Evolutionary conservation across 1,140 invertebrate species (phyloP).

Genomic region (Sycobia sp.): DNA sequence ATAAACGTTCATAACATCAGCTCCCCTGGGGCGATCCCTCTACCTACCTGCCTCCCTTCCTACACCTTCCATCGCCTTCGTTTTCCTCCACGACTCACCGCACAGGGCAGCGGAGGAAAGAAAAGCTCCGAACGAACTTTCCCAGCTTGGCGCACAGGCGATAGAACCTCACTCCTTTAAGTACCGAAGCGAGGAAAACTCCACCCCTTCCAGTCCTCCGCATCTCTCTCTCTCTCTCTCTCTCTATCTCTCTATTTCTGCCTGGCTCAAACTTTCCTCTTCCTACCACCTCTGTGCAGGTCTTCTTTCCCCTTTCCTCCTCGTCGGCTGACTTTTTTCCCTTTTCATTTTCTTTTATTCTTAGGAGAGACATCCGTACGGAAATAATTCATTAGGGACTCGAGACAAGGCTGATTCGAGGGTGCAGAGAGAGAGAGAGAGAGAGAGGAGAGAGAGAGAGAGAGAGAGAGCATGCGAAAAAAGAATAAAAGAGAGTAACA

Average conservation of each 20-base stretch:
- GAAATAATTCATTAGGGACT: constrained; percentile 38
- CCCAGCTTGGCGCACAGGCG: not conserved
- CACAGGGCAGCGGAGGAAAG: constrained; percentile 5
- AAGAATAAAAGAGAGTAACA: no score
- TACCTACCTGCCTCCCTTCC: no score
- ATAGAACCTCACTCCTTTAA: constrained; percentile 28
- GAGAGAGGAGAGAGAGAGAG: not conserved
- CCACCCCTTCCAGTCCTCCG: not conserved
- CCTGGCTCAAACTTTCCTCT: not conserved
- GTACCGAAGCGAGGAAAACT: constrained; percentile 23
- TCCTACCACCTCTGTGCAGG: no score
- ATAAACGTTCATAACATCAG: constrained; percentile 13
- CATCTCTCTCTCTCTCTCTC: not conserved
- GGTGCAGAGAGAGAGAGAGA: not conserved
- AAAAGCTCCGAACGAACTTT: constrained; percentile 24
- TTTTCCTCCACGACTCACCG: not conserved
- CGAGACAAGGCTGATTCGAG: constrained; percentile 18
- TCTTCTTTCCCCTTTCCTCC: constrained; percentile 1
- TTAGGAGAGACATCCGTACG: constrained; percentile 18
- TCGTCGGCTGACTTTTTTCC: constrained; percentile 8
- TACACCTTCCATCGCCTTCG: not conserved
- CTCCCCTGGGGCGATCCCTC: not conserved
- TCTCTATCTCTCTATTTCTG: not conserved
- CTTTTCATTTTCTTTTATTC: constrained; percentile 15
- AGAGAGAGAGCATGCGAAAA: no score